Evolutionary conservation across 2,888 invertebrate species (phyloP), one percentile per base, ranked within the genome.

Genomic region (Leucophenga maculata): DNA sequence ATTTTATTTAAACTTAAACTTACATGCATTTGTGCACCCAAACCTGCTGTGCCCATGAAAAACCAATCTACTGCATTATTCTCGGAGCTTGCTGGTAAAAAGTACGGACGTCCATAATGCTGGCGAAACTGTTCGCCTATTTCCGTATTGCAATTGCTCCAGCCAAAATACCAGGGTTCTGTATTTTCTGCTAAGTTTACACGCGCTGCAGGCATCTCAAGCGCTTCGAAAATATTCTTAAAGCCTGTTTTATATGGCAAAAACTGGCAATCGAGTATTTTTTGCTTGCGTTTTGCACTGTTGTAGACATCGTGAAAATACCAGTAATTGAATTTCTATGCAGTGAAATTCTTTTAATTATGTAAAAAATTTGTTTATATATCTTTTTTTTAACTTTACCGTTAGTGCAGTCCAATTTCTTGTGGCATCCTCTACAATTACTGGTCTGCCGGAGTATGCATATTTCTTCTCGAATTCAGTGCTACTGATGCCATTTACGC

Each of bases 1-100:
- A n/a, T n/a, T n/a, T n/a, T n/a, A n/a, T n/a, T n/a, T 50, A 13
- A n/a, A 13, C 22, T 20, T 26, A 1, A 16, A 77, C 85, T 75
- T 87, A 97, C 97, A 88, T 98, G 98, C 94, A 98, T 94, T 80
- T 97, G 95, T 0, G 98, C 98, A 0, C 98, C 98, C 83, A 95
- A 93, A 0, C 98, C 98, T 0, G 96, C 94, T 39, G 95, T 96
- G 0, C 98, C 98, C 94, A 98, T 98, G 87, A 98, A 98, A 78
- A 98, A 94, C 98, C 98, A 98, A 88, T 97, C 97, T 0, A 95
- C 93, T 73, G 94, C 94, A 82, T 96, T 95, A 80, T 94, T 95
- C 87, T 98, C 97, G 0, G 98, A 94, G 0, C 92, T 92, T 46
- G 88, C 89, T 0, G 98, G 97, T 65, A 98, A 90, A 88, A 98